Evolutionary conservation across 2,113 vertebrate species (phyloP).

Genomic region (Passer montanus): DNA sequence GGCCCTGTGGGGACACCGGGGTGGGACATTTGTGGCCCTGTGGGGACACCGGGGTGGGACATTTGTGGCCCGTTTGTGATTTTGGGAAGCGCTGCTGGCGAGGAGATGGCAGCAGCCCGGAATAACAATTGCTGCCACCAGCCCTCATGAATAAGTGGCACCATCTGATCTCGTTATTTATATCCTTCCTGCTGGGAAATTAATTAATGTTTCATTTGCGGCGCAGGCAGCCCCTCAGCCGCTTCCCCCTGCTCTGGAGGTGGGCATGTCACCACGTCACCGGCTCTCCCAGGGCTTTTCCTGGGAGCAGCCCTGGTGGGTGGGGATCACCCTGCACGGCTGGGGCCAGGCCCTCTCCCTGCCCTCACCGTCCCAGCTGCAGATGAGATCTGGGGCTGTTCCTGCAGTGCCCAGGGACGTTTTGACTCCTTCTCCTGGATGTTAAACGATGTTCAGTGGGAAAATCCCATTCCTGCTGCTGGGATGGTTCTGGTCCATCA

Average conservation of each 20-base stretch:
- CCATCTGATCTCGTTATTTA: constrained; percentile 59
- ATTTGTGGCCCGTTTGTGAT: background rate
- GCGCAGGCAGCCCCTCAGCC: background rate
- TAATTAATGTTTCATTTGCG: constrained; percentile 56
- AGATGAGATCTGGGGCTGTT: rapidly evolving
- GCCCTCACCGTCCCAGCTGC: rapidly evolving
- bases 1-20: rapidly evolving
- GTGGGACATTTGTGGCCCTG: no score
- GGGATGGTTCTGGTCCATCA: background rate
- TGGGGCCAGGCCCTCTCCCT: rapidly evolving
- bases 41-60: rapidly evolving
- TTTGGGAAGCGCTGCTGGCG: constrained; percentile 18
- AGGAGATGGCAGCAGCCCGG: background rate
- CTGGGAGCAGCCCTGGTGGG: background rate
- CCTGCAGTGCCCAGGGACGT: background rate
- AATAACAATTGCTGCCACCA: background rate
- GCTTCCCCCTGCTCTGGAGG: background rate
- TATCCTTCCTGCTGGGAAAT: constrained; percentile 72
- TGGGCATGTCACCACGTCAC: background rate
- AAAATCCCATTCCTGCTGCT: rapidly evolving
- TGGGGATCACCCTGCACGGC: rapidly evolving
- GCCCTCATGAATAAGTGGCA: background rate
- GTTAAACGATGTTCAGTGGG: rapidly evolving
- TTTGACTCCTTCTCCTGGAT: background rate
- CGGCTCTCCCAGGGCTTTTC: background rate